These are phyloP conservation scores for Teleopsis dalmanni DNA, from an alignment of 1,140 invertebrate genomes.

Conservation along the genomic window DNA sequence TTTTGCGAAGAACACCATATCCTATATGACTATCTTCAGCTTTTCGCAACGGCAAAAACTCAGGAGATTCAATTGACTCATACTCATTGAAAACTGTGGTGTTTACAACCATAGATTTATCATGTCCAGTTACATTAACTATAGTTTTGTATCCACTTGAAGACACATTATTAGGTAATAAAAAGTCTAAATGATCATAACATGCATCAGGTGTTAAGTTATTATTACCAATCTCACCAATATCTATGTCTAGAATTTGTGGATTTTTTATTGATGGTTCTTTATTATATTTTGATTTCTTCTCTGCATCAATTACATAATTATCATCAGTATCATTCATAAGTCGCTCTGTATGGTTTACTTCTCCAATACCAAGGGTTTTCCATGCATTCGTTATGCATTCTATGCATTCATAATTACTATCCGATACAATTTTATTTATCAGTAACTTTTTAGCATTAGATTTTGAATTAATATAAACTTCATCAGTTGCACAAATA, in stretches of 20 bases:
- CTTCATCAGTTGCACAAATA: too few species aligned
- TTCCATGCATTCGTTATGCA: constrained; percentile 63
- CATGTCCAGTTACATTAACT: constrained; percentile 52
- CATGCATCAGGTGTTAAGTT: constrained; percentile 41
- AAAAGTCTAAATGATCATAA: constrained; percentile 73
- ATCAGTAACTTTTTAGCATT: constrained; percentile 6
- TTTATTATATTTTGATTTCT: constrained; percentile 28
- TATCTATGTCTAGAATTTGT: constrained; percentile 37
- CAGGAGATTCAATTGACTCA: constrained; percentile 37
- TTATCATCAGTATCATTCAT: neutral
- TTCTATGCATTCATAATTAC: constrained; percentile 42
- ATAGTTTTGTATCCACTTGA: constrained; percentile 59
- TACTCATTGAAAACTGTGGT: constrained; percentile 32
- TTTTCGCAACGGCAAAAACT: too few species aligned
- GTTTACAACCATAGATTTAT: constrained; percentile 34
- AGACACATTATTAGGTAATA: constrained; percentile 63
- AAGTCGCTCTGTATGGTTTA: constrained; percentile 54
- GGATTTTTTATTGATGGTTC: constrained; percentile 23
- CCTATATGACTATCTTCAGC: too few species aligned
- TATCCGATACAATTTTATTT: constrained; percentile 15
- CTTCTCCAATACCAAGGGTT: constrained; percentile 63
- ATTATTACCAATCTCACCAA: constrained; percentile 24
- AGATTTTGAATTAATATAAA: too few species aligned
- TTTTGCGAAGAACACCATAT: too few species aligned
- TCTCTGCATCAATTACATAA: neutral